A percentile compares a stretch with the other conserved stretches of the same genome.
Evolutionary conservation across 2,797 vertebrate species (phyloP).

Genomic region (Phoeniculus purpureus): DNA sequence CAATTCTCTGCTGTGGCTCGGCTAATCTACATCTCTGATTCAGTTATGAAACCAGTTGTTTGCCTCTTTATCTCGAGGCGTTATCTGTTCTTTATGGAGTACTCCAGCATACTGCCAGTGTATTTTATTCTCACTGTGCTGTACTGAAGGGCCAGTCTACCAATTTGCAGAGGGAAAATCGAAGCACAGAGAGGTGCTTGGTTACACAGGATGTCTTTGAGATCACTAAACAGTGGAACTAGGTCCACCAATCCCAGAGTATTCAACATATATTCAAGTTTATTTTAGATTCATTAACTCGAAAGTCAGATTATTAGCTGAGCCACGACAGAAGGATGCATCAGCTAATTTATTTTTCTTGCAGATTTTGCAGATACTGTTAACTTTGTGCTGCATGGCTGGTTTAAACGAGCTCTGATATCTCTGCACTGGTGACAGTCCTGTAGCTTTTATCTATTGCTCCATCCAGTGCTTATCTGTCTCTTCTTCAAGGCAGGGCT

Average conservation of each 20-base stretch:
- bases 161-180: not conserved
- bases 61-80: not conserved
- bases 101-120: rapidly evolving
- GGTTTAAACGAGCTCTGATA: not conserved
- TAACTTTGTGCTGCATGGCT: slow-evolving; percentile 34
- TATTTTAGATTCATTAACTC: slow-evolving; percentile 51
- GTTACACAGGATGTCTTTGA: not conserved
- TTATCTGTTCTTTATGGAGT: not conserved
- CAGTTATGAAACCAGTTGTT: not conserved
- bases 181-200: not conserved
- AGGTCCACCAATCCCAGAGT: slow-evolving; percentile 1
- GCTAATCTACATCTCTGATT: not conserved
- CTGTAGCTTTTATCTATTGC: not conserved
- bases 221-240: not conserved
- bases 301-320: slow-evolving; percentile 10
- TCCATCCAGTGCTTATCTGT: not conserved
- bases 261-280: slow-evolving; percentile 2
- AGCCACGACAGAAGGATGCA: not conserved
- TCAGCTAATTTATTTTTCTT: slow-evolving; percentile 43
- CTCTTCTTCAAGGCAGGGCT: not conserved
- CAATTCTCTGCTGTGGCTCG: no score
- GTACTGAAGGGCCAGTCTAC: not conserved
- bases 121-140: not conserved
- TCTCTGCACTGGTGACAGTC: not conserved
- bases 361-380: slow-evolving; percentile 38